Evolutionary conservation across 2,113 vertebrate genomes (phyloP).

Genomic region (Oncorhynchus gorbuscha): DNA sequence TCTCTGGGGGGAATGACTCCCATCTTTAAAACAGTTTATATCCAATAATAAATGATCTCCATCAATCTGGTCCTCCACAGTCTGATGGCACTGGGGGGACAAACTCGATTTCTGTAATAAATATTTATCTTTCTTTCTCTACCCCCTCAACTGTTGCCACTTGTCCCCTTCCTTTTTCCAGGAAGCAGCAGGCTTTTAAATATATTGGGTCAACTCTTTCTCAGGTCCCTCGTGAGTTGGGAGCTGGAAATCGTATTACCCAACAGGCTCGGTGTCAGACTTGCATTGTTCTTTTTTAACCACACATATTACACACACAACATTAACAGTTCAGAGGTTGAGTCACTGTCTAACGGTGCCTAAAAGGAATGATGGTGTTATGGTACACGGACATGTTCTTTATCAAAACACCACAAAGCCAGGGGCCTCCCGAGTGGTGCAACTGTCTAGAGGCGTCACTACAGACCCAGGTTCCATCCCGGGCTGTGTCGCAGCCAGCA

Average conservation of each 20-base stretch:
- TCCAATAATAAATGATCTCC: constrained; percentile 76
- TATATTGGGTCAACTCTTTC: constrained; percentile 79
- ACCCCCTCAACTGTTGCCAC: constrained; percentile 73
- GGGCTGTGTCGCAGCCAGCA: too few species aligned
- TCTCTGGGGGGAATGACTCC: constrained; percentile 72
- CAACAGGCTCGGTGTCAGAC: constrained; percentile 73
- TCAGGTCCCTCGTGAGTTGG: constrained; percentile 70
- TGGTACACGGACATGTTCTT: constrained; percentile 46
- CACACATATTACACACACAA: constrained; percentile 9
- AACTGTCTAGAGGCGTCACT: too few species aligned
- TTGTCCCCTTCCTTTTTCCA: constrained; percentile 69
- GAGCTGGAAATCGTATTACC: constrained; percentile 78
- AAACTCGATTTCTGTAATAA: constrained; percentile 79
- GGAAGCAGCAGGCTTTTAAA: constrained; percentile 79
- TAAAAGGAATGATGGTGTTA: constrained; percentile 65
- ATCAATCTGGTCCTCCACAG: constrained; percentile 74
- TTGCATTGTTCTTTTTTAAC: constrained; percentile 76
- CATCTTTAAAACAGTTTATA: constrained; percentile 78
- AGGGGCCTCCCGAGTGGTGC: too few species aligned
- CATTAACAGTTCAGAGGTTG: constrained; percentile 71
- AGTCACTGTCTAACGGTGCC: constrained; percentile 62
- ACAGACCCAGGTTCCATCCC: too few species aligned
- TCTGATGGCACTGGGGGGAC: constrained; percentile 65
- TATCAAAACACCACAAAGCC: constrained; percentile 1
- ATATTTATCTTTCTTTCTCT: constrained; percentile 78